Base-by-base conservation (phyloP, 2,113 vertebrate genomes). In the Leptosomus discolor region DNA sequence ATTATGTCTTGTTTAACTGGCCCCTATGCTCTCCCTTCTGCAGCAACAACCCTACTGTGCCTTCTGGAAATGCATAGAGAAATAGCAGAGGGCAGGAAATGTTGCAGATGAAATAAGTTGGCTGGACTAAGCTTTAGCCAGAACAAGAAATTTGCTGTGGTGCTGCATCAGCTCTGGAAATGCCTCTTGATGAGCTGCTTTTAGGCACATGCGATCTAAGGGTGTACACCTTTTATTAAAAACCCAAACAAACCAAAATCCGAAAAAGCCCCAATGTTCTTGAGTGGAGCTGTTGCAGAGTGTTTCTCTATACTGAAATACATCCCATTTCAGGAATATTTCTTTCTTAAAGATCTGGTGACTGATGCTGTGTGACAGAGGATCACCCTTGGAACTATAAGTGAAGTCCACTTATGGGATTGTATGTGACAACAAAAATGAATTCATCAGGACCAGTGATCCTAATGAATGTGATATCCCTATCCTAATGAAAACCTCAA, bases 401-500 rank as follows among this genome's bases (percentile, higher is more conserved):
- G 41, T 88, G 92, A 97, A 93, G 78, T 73, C 92, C 96, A 87
- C 19, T n/a, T 94, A 87, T 15, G 56, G 96, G 94, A 97, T 92
- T 5, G 29, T 67, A 53, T 90, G 79, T 97, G 96, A 96, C 97
- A 97, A 92, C 78, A 94, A 78, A 96, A 96, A 98, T 95, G 84
- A 96, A 96, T 95, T 83, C 85, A 94, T 98, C 96, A 97, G 70
- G 61, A 51, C 41, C 88, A 77, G 69, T 67, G 39, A 81, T 97
- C 85, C 80, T 96, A 92, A 97, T 92, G 95, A 94, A 96, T 0
- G 26, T 63, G 81, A 85, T 96, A 61, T 29, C 76, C 87, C 39
- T 43, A n/a, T 76, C 84, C 82, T 96, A 96, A 97, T 96, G 94
- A 96, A 94, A 97, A 96, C 93, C 93, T 83, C 90, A 94, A 97